Evolutionary conservation across 2,797 vertebrate species (phyloP), one percentile per base, ranked within the genome.

Genomic region (Streptopelia turtur): DNA sequence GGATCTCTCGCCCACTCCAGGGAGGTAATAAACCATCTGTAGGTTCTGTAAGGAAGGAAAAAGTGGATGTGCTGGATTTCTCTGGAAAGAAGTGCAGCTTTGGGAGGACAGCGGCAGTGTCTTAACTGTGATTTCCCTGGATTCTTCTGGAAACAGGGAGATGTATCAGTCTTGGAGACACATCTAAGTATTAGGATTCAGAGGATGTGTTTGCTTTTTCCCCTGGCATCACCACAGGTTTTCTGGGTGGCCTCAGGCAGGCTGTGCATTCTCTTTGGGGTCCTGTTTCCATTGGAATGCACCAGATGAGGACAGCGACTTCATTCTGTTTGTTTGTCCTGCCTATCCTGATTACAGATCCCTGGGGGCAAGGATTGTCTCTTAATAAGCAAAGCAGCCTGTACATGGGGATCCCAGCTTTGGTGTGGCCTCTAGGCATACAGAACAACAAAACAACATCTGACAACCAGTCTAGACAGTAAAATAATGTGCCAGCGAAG

Each of bases 301-400:
- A 6, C 20, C 12, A 53, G 59, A 84, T 57, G 71, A n/a, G 53
- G 64, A 45, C 27, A 28, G 57, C 0, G 6, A 83, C 77, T 92
- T 92, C 77, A 74, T 94, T 96, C 80, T 49, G 33, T 93, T 95
- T 95, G 68, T 95, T 90, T 96, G 82, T 87, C 94, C 88, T 90
- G 87, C 64, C 61, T 69, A 7, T 90, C 86, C 60, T 89, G 89
- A 93, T 96, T 92, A 89, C 55, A 68, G 82, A 65, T 85, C 94
- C 93, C 83, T 75, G 43, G 61, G 93, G 88, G 27, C 55, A 69
- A 85, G 92, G 87, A 85, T 89, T 94, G 87, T 88, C 77, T 86
- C 84, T 93, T 53, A 76, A 91, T 95, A 94, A 95, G 88, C 64
- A 87, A 86, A 94, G 90, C 77, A 45, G 85, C 79, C 83, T 64